Evolutionary conservation across 92 coral and sea anemone genomes (phyloP).

Genomic region (Meandrina meandrites): DNA sequence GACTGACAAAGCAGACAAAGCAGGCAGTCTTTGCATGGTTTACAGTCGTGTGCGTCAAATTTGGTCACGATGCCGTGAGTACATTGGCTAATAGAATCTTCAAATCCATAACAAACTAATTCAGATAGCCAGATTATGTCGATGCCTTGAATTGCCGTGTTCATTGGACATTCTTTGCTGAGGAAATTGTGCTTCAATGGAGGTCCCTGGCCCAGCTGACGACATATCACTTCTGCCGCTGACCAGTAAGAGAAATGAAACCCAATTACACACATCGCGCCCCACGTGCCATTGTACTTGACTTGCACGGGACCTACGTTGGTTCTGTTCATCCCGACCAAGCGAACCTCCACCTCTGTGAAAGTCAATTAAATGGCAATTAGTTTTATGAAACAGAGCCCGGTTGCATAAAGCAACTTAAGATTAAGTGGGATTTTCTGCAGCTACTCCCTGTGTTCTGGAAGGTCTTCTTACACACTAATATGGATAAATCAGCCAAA

Average conservation of each 20-base stretch:
- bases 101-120: constrained; percentile 50
- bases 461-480: no score
- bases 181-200: constrained; percentile 13
- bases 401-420: no score
- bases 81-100: constrained; percentile 45
- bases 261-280: constrained; percentile 29
- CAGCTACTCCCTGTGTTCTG: no score
- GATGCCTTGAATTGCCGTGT: not conserved
- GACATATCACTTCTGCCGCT: constrained; percentile 53
- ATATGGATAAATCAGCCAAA: no score
- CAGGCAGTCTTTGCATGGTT: constrained; percentile 9
- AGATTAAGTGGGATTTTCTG: no score
- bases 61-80: constrained; percentile 53
- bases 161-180: constrained; percentile 21
- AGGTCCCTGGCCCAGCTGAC: constrained; percentile 49
- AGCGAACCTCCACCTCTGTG: constrained; percentile 30
- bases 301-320: constrained; percentile 58
- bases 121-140: constrained; percentile 35
- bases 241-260: constrained; percentile 25
- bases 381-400: not conserved
- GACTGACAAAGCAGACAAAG: constrained; percentile 36
- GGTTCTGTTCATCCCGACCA: constrained; percentile 23
- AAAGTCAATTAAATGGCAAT: not conserved
- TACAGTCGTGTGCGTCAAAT: not conserved
- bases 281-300: constrained; percentile 55